phyloP scores from a whole-genome alignment of 2,113 vertebrate genomes.

The Brevimyrus niger region DNA sequence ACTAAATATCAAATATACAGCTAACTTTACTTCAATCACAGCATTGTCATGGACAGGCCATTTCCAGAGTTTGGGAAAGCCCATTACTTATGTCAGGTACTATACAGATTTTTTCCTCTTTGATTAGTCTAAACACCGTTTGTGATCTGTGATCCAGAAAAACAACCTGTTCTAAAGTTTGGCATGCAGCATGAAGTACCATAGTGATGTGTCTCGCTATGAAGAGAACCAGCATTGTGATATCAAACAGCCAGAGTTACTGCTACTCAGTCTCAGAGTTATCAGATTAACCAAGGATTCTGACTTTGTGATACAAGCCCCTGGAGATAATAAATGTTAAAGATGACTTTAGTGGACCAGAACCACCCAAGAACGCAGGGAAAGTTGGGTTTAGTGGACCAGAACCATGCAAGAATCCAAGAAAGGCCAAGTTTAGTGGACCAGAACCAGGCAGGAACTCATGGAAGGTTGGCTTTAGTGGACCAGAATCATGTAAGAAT shows the following conservation, averaged over 20 bases:
- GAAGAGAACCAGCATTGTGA: not conserved
- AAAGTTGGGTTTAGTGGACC: not conserved
- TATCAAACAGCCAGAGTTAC: not conserved
- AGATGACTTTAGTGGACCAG: not conserved
- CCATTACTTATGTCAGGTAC: not conserved
- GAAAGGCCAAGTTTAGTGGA: not conserved
- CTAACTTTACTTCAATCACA: too few species aligned
- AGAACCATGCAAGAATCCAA: not conserved
- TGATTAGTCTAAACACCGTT: not conserved
- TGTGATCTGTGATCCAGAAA: not conserved
- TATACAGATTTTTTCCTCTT: not conserved
- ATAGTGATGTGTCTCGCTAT: not conserved
- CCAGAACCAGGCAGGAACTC: not conserved
- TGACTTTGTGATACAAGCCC: not conserved
- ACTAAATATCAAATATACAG: too few species aligned
- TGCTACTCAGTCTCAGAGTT: not conserved
- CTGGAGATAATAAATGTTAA: not conserved
- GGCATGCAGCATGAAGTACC: not conserved
- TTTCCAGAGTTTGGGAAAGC: too few species aligned
- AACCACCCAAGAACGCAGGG: not conserved
- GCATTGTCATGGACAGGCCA: too few species aligned
- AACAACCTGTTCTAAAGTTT: not conserved
- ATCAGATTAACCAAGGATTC: not conserved
- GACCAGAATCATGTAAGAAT: not conserved
- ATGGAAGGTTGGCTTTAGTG: not conserved